These are phyloP conservation scores for Euwallacea similis DNA, from an alignment of 1,140 invertebrate species.

Conservation along the genomic window DNA sequence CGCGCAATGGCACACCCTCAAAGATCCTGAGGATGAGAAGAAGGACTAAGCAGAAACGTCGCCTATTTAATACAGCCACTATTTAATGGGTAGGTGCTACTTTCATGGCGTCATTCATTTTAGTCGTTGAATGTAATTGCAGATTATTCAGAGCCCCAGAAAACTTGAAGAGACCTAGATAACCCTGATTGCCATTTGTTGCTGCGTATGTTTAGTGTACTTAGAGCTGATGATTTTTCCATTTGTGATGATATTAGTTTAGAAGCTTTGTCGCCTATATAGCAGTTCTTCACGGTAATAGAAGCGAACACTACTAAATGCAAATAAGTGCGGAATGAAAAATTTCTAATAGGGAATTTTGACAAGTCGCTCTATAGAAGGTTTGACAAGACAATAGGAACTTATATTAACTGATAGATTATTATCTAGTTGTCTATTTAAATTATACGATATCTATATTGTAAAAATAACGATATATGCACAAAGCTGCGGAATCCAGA, in stretches of 20 bases:
- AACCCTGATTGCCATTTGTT: constrained; percentile 16
- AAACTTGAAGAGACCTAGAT: not conserved
- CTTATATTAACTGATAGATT: constrained; percentile 28
- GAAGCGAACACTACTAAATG: too few species aligned
- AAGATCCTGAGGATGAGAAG: constrained; percentile 94
- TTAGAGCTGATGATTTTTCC: constrained; percentile 3
- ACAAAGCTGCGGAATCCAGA: not conserved
- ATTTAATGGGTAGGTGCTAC: too few species aligned
- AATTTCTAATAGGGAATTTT: constrained; percentile 9
- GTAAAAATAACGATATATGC: not conserved
- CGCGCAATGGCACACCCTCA: constrained; percentile 99
- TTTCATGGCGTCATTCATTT: too few species aligned
- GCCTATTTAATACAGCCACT: constrained; percentile 1
- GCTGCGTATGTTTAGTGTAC: constrained; percentile 10
- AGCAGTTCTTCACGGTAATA: too few species aligned
- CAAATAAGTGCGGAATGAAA: not conserved
- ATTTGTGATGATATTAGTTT: too few species aligned
- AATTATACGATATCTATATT: not conserved
- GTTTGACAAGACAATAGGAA: constrained; percentile 37
- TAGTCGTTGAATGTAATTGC: too few species aligned
- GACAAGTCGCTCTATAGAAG: constrained; percentile 8
- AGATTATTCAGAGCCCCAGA: too few species aligned
- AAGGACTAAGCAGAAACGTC: constrained; percentile 69
- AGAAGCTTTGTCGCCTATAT: too few species aligned
- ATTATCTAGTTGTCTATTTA: not conserved